Conservation (phyloP, 2,113 vertebrate genomes). For the Meriones unguiculatus region DNA sequence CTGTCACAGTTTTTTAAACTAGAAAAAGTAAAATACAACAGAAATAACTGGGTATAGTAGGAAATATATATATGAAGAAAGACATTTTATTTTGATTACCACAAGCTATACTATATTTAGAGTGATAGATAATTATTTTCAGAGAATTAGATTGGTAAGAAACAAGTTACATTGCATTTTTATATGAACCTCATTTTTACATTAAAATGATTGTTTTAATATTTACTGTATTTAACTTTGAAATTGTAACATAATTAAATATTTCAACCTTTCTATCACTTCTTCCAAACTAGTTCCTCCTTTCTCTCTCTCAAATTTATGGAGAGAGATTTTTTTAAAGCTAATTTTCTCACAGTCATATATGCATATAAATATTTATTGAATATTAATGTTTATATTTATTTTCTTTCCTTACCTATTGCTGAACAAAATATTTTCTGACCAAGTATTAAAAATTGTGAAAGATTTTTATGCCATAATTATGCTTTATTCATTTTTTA, state of each 20-base stretch:
- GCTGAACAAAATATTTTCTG: not conserved
- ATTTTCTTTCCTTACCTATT: not conserved
- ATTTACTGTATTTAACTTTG: not conserved
- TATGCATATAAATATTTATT: not conserved
- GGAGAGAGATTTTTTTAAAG: not conserved
- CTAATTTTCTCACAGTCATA: not conserved
- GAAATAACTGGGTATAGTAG: not conserved
- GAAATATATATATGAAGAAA: not conserved
- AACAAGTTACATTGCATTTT: not conserved
- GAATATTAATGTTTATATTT: not conserved
- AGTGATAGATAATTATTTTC: not conserved
- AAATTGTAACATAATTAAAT: not conserved
- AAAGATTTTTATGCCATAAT: not conserved
- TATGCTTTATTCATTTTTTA: not conserved
- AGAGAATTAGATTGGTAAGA: not conserved
- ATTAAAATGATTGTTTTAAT: not conserved
- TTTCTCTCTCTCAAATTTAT: not conserved
- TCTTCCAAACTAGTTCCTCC: not conserved
- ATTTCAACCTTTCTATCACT: not conserved
- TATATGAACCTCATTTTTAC: not conserved
- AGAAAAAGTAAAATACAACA: not conserved
- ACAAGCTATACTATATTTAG: not conserved
- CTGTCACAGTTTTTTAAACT: not conserved
- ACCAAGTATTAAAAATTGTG: not conserved
- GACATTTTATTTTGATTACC: not conserved